Evolutionary conservation across 2,888 invertebrate species (phyloP).

Genomic region (Hydraecia micacea): DNA sequence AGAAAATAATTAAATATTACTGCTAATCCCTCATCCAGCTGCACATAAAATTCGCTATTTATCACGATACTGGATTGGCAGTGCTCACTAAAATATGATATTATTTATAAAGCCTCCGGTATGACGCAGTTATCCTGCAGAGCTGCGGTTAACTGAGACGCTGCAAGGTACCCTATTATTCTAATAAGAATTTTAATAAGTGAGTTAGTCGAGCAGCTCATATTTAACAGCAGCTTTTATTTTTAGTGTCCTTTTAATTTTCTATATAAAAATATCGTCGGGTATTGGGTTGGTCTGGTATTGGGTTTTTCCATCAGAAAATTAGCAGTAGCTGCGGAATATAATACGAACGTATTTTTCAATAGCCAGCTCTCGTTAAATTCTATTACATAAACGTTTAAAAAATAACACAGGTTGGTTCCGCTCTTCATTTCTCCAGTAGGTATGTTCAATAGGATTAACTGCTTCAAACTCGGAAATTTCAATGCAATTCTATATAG

Average conservation of each 20-base stretch:
- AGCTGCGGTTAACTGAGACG: conserved; percentile 22
- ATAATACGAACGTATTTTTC: not conserved
- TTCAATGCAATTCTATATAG: not conserved
- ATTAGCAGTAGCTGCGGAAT: not conserved
- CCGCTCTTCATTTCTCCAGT: not conserved
- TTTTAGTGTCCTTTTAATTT: not conserved
- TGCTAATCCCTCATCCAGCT: conserved; percentile 1
- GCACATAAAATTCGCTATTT: not conserved
- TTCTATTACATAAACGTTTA: not conserved
- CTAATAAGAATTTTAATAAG: conserved; percentile 25
- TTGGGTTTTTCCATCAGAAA: too few relatives aligned
- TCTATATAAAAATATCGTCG: not conserved
- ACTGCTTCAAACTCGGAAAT: not conserved
- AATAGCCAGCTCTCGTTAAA: not conserved
- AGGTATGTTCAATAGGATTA: not conserved
- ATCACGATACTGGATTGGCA: conserved; percentile 9
- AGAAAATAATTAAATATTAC: not conserved
- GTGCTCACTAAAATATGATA: conserved; percentile 21
- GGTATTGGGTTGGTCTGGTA: fast-evolving
- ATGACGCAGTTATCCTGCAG: conserved; percentile 27
- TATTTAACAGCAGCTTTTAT: not conserved
- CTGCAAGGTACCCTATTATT: conserved; percentile 24
- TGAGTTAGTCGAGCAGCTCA: conserved; percentile 26
- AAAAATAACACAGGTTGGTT: not conserved
- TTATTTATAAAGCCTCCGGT: conserved; percentile 25